Percentiles rank a stretch among this genome's conserved stretches.
Evolutionary conservation across 2,113 vertebrate genomes (phyloP).

Genomic region (Trogon melanurus): DNA sequence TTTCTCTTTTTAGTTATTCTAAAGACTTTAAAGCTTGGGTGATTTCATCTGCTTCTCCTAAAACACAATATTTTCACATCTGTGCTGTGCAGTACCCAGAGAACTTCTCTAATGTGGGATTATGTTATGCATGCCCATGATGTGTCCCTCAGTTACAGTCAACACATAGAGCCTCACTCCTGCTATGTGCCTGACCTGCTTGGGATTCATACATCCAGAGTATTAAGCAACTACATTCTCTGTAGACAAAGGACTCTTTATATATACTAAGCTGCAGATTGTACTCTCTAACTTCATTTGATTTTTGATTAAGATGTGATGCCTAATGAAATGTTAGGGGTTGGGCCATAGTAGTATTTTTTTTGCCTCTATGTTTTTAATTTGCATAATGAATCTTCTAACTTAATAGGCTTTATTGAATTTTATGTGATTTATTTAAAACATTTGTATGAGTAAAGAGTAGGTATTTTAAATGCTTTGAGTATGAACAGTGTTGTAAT

Average conservation of each 20-base stretch:
- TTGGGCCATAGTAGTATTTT: not conserved
- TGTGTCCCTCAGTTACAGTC: not conserved
- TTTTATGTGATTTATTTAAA: not conserved
- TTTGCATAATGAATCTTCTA: not conserved
- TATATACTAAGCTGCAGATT: not conserved
- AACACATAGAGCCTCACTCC: not conserved
- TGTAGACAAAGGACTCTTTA: not conserved
- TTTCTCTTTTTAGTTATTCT: not conserved
- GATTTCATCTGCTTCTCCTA: not conserved
- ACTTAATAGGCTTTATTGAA: not conserved
- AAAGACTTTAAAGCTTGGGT: not conserved
- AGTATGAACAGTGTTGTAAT: not conserved
- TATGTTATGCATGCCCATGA: rapidly evolving
- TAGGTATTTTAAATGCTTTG: not conserved
- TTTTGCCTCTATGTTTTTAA: not conserved
- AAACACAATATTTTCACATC: not conserved
- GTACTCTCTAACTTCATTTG: not conserved
- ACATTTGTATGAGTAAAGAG: not conserved
- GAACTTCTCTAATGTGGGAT: not conserved
- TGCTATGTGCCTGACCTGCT: not conserved
- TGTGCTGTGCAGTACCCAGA: rapidly evolving
- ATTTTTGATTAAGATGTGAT: not conserved
- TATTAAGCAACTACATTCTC: not conserved
- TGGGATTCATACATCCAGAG: not conserved
- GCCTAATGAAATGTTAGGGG: not conserved